Evolutionary conservation across 2,797 vertebrate species (phyloP).

Genomic region (Macrochelys suwanniensis): DNA sequence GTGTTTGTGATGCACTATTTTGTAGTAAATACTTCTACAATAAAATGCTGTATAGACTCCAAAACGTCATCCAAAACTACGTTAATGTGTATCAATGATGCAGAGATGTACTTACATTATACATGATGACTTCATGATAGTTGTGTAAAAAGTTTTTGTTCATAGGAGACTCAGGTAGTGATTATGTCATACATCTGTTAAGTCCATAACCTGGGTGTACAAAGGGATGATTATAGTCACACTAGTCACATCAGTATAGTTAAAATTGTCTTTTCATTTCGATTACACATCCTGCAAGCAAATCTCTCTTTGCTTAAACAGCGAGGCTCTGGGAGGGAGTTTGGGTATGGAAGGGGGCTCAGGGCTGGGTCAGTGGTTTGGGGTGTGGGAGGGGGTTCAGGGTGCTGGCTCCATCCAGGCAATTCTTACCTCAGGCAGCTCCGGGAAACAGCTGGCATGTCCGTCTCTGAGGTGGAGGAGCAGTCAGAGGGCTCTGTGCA

Average conservation of each 20-base stretch:
- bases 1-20: background rate
- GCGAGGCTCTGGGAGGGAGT: background rate
- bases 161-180: background rate
- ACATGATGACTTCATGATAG: background rate
- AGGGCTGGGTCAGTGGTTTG: too few species aligned
- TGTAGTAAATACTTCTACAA: background rate
- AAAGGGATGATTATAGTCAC: background rate
- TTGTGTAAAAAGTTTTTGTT: background rate
- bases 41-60: background rate
- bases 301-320: background rate
- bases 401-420: too few species aligned
- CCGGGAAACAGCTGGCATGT: too few species aligned
- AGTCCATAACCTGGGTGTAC: background rate
- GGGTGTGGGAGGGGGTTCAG: too few species aligned
- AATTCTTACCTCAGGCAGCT: too few species aligned
- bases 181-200: background rate
- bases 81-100: background rate
- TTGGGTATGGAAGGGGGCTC: too few species aligned
- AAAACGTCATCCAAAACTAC: background rate
- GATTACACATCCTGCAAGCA: background rate
- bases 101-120: background rate
- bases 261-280: background rate
- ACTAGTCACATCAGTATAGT: background rate
- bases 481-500: too few species aligned
- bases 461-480: too few species aligned